These are phyloP conservation scores for Sebastes schlegelii DNA, from an alignment of 2,113 vertebrate genomes.

Conservation along the genomic window DNA sequence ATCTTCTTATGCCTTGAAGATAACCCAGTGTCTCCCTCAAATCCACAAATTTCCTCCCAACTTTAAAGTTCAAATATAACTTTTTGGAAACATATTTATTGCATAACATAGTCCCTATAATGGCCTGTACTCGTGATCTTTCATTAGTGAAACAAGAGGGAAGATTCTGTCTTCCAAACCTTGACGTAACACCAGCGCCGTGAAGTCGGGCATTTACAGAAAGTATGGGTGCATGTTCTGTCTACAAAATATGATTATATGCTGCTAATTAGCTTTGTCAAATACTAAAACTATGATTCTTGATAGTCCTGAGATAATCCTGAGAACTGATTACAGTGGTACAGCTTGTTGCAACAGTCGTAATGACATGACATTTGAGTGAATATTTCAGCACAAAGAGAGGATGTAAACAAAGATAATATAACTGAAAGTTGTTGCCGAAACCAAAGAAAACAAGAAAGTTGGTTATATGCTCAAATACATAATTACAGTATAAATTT, in stretches of 20 bases:
- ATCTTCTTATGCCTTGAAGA: not conserved
- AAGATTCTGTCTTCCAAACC: not conserved
- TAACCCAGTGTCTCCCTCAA: not conserved
- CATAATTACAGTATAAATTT: not conserved
- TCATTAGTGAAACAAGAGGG: not conserved
- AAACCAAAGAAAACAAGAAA: not conserved
- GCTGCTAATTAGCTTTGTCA: not conserved
- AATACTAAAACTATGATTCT: not conserved
- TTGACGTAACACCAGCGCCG: not conserved
- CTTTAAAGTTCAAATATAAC: not conserved
- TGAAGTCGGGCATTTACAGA: not conserved
- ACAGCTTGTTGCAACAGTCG: not conserved
- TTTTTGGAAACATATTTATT: not conserved
- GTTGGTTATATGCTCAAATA: not conserved
- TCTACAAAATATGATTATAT: not conserved
- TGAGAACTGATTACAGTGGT: not conserved
- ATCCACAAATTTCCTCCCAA: not conserved
- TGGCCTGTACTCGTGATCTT: not conserved
- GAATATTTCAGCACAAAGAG: not conserved
- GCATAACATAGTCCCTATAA: no score
- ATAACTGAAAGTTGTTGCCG: not conserved
- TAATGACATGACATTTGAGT: not conserved
- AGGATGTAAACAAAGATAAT: not conserved
- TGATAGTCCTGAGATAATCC: no score
- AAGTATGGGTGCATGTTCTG: not conserved